A percentile compares a stretch with the other conserved stretches of the same genome.
Conservation (phyloP, 2,797 vertebrate genomes). For the Lithobates pipiens region DNA sequence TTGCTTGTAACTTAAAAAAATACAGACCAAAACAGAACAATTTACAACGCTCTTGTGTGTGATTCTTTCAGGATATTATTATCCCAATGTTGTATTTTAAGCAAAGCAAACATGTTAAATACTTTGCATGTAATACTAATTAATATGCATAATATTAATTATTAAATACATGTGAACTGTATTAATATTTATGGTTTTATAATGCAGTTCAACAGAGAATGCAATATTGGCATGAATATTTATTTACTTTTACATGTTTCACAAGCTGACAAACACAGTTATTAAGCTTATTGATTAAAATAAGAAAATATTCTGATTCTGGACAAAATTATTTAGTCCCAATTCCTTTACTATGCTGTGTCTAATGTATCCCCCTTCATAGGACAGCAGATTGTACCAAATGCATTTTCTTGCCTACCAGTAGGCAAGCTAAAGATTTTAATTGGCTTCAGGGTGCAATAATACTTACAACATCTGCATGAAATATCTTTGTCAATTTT, state of each 20-base stretch:
- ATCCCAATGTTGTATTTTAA: no score
- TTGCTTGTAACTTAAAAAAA: conserved; percentile 29
- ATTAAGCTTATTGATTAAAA: no score
- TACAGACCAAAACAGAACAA: not conserved
- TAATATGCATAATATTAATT: no score
- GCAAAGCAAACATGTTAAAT: no score
- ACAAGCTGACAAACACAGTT: no score
- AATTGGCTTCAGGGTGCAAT: conserved; percentile 20
- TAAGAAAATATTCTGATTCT: not conserved
- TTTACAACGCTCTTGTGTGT: not conserved
- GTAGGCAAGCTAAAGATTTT: conserved; percentile 18
- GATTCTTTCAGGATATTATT: not conserved
- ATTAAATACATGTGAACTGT: no score
- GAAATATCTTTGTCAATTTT: conserved; percentile 39
- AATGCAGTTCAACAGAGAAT: no score
- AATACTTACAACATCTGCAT: conserved; percentile 44
- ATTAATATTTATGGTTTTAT: no score
- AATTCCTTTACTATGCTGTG: not conserved
- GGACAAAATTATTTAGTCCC: not conserved
- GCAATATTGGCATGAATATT: no score
- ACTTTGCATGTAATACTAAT: no score
- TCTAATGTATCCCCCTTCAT: not conserved
- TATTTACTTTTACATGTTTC: no score
- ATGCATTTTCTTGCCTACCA: conserved; percentile 11
- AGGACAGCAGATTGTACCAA: conserved; percentile 13